Conservation (phyloP, 2,797 vertebrate genomes). For the Smutsia temminckii region DNA sequence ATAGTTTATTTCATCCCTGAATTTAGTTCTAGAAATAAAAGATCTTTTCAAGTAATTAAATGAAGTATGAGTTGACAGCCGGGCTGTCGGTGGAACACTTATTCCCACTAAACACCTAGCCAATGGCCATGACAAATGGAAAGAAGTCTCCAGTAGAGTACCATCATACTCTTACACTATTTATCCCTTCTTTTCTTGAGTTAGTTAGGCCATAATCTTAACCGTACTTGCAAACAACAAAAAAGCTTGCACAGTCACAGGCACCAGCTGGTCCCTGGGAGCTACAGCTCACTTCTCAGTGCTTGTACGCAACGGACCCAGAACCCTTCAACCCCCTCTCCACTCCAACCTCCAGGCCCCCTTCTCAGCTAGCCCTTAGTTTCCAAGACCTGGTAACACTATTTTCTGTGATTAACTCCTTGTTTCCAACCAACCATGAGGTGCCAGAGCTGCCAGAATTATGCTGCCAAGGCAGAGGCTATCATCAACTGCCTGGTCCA, state of each 20-base stretch:
- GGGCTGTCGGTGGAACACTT: neutral
- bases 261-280: neutral
- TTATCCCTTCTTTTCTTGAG: neutral
- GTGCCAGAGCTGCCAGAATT: constrained; percentile 70
- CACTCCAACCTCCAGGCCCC: neutral
- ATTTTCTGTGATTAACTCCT: neutral
- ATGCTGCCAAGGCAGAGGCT: constrained; percentile 57
- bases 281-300: constrained; percentile 76
- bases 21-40: neutral
- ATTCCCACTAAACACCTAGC: neutral
- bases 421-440: neutral
- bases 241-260: neutral
- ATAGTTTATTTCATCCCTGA: neutral
- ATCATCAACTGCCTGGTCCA: constrained; percentile 66
- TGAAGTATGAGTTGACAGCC: neutral
- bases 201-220: neutral
- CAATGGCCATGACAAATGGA: neutral
- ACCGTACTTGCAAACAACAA: neutral
- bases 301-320: constrained; percentile 70
- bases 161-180: neutral
- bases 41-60: neutral
- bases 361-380: neutral
- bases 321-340: too few species aligned
- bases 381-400: neutral
- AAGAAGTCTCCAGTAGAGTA: neutral